These are phyloP conservation scores for Geotrupes spiniger DNA, from an alignment of 2,888 invertebrate genomes.

Conservation along the genomic window DNA sequence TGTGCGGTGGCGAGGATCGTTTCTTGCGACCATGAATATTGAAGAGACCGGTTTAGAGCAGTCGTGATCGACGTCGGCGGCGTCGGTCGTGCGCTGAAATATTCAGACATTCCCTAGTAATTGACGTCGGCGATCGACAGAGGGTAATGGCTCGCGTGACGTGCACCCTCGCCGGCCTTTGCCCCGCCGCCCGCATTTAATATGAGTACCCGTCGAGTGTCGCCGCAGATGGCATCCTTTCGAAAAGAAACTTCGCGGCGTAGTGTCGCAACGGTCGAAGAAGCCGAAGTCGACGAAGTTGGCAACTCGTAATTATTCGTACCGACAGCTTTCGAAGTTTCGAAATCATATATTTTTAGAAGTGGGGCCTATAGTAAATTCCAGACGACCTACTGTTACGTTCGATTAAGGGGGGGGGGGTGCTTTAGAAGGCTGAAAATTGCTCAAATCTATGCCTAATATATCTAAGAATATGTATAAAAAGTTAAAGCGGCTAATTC, in stretches of 20 bases:
- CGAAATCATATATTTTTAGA: too few relatives aligned
- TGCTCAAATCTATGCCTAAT: too few relatives aligned
- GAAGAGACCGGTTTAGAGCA: conserved; percentile 6
- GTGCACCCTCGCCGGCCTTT: not conserved
- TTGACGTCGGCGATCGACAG: conserved; percentile 1
- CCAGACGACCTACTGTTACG: too few relatives aligned
- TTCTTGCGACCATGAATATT: conserved; percentile 19
- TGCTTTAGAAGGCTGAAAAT: too few relatives aligned
- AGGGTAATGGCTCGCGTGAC: conserved; percentile 7
- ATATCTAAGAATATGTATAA: too few relatives aligned
- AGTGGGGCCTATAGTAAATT: too few relatives aligned
- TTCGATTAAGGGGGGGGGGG: too few relatives aligned
- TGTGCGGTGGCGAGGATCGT: conserved; percentile 12
- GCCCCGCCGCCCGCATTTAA: not conserved
- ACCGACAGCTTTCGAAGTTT: too few relatives aligned
- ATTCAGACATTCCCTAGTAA: conserved; percentile 1
- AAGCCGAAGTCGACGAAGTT: too few relatives aligned
- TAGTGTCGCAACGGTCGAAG: not conserved
- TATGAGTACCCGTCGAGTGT: not conserved
- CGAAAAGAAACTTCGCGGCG: not conserved
- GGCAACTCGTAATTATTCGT: too few relatives aligned
- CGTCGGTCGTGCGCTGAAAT: conserved; percentile 3
- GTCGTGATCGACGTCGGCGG: conserved; percentile 5
- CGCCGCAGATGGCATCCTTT: not conserved
- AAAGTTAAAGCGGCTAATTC: too few relatives aligned